Evolutionary conservation across 2,888 invertebrate species (phyloP), one percentile per base, ranked within the genome.

Genomic region (Dromius quadrimaculatus): DNA sequence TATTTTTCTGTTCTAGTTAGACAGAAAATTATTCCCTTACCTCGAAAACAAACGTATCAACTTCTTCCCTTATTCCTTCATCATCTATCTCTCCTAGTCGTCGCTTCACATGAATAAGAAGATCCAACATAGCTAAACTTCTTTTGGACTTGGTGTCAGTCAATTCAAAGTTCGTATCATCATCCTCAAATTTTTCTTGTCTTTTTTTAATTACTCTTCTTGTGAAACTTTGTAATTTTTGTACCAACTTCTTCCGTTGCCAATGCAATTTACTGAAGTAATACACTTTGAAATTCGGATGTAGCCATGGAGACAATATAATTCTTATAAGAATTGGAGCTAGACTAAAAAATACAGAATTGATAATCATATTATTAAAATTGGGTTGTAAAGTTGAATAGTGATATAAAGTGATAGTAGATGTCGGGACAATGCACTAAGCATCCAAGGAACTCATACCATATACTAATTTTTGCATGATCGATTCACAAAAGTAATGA

Each of bases 161-260:
- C 5, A 5, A 11, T 23, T 68, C 57, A 1, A 38, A 20, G 15
- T 69, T 20, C 5, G 47, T 59, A 2, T 63, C 71, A 54, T 75
- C 20, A 47, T 76, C 43, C 1, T 43, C 43, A 17, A 43, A 78
- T 22, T 57, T 71, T n/a, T 54, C 20, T 23, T 74, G 68, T 2
- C 72, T 20, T 28, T 71, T 59, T 23, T 38, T 19, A 19, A 68
- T 68, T 17, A 57, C 34, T 43, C 45, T 11, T 4, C n/a, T 8
- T 23, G 68, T 43, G 19, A 68, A 68, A 8, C 28, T 8, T 8
- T 59, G 68, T 11, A 68, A 73, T 68, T 78, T 79, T 61, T 81
- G 78, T 38, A 87, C 61, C 69, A 77, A 71, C 38, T 78, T 76
- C 0, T 76, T 74, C 1, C 15, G 1, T 22, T 50, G 20, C 43